These are phyloP conservation scores for Leistus spinibarbis DNA, from an alignment of 2,888 invertebrate species.

Conservation along the genomic window DNA sequence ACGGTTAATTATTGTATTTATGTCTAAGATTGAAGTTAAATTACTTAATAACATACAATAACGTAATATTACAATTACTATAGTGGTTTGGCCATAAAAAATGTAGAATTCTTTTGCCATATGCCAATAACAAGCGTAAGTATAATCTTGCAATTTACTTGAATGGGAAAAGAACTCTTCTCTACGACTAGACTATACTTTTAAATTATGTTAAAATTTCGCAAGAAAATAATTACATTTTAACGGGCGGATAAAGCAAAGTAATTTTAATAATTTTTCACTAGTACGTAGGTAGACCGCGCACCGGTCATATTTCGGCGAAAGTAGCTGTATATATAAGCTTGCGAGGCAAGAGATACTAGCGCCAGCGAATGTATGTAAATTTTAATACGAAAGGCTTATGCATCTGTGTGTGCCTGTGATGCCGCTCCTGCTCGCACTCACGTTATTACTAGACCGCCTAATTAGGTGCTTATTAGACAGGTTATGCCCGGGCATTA, in stretches of 20 bases:
- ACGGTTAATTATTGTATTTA: no score
- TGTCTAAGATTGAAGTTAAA: no score
- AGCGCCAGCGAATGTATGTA: not conserved
- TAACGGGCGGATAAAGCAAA: not conserved
- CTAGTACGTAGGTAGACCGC: not conserved
- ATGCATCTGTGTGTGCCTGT: conserved; percentile 1
- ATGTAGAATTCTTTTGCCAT: no score
- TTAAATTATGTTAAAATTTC: not conserved
- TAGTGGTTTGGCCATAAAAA: no score
- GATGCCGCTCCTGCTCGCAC: not conserved
- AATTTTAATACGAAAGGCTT: conserved; percentile 6
- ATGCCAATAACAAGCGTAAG: no score
- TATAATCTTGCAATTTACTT: no score
- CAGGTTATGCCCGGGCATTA: conserved; percentile 8
- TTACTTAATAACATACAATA: no score
- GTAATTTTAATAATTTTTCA: conserved; percentile 4
- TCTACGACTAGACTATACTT: no score
- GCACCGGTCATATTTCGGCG: not conserved
- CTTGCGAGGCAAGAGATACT: not conserved
- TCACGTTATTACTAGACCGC: conserved; percentile 1
- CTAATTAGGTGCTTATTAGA: conserved; percentile 13
- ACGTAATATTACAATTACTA: no score
- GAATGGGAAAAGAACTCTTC: no score
- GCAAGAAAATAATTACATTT: not conserved
- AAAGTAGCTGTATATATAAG: not conserved